Evolutionary conservation across 2,113 vertebrate species (phyloP).

Genomic region (Anguilla japonica): DNA sequence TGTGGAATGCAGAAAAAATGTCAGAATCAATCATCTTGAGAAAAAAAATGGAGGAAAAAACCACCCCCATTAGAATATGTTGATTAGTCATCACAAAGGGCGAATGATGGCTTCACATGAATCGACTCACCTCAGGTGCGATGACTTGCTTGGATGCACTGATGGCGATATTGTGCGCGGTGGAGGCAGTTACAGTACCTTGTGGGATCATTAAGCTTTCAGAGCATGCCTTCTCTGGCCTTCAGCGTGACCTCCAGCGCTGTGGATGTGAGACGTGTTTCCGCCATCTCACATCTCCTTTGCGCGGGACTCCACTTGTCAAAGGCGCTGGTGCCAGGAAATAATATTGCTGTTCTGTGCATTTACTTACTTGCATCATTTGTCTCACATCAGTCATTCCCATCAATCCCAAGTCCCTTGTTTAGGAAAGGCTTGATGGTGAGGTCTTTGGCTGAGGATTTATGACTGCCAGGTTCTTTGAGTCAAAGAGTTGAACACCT

Average conservation of each 20-base stretch:
- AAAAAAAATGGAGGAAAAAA: not conserved
- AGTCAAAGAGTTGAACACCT: not conserved
- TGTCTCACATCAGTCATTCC: not conserved
- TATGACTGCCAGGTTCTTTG: not conserved
- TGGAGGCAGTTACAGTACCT: not conserved
- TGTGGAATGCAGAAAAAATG: not conserved
- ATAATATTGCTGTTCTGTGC: not conserved
- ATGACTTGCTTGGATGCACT: not conserved
- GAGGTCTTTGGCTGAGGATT: not conserved
- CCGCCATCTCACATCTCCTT: no score
- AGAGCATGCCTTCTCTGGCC: not conserved
- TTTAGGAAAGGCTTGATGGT: not conserved
- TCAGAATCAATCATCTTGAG: not conserved
- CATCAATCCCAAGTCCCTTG: not conserved
- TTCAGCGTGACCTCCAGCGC: not conserved
- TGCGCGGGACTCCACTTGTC: not conserved
- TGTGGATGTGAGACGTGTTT: not conserved
- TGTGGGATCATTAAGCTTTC: not conserved
- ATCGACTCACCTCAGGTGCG: not conserved
- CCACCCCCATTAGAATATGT: not conserved
- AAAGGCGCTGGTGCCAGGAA: not conserved
- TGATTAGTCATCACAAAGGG: not conserved
- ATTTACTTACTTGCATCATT: conserved; percentile 12
- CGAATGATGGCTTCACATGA: not conserved
- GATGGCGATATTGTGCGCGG: not conserved